These are phyloP conservation scores for Panopea generosa DNA, from an alignment of 2,888 invertebrate species.

Conservation along the genomic window DNA sequence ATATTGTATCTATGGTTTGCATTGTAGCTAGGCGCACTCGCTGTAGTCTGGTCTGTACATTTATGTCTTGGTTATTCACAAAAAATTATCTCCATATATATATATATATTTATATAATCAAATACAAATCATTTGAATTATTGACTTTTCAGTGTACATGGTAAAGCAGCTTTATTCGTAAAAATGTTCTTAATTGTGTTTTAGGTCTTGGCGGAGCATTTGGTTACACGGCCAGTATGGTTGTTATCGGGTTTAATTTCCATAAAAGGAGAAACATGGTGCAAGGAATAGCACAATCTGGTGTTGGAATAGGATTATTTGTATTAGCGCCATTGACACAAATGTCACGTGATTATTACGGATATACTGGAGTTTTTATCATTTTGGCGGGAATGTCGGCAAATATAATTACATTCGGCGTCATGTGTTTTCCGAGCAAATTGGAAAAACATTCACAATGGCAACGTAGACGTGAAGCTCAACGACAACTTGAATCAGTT, in stretches of 20 bases:
- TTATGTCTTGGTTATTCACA: too few species aligned
- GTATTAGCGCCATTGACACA: constrained; percentile 51
- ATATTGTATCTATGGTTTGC: too few species aligned
- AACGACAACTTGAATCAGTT: background rate
- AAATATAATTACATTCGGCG: constrained; percentile 43
- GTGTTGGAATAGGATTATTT: constrained; percentile 52
- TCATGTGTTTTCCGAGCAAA: constrained; percentile 48
- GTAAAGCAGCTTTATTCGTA: too few species aligned
- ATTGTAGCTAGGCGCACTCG: too few species aligned
- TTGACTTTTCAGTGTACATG: too few species aligned
- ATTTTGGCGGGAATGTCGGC: constrained; percentile 41
- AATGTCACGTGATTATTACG: constrained; percentile 41
- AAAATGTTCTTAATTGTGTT: too few species aligned
- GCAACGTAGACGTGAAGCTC: background rate
- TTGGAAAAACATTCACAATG: constrained; percentile 26
- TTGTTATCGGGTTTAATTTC: constrained; percentile 57
- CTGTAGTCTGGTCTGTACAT: too few species aligned
- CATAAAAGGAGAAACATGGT: constrained; percentile 40
- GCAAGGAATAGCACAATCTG: constrained; percentile 42
- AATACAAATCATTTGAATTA: too few species aligned
- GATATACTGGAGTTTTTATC: constrained; percentile 45
- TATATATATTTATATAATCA: too few species aligned
- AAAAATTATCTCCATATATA: too few species aligned
- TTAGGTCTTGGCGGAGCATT: constrained; percentile 46
- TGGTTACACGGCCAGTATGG: constrained; percentile 42